These are phyloP conservation scores for Bradypodion pumilum DNA, from an alignment of 2,797 vertebrate genomes.

Conservation along the genomic window DNA sequence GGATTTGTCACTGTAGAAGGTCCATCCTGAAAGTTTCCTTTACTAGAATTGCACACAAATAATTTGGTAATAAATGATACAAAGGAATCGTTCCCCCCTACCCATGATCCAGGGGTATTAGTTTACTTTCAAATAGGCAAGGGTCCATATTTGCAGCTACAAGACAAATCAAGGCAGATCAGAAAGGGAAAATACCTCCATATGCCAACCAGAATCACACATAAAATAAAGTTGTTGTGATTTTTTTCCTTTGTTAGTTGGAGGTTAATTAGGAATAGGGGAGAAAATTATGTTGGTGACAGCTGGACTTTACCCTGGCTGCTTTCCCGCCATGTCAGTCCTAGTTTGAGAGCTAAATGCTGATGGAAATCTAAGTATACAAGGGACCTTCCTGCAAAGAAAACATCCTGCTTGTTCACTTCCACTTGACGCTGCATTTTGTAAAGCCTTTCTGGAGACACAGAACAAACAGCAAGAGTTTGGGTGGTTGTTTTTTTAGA, in stretches of 20 bases:
- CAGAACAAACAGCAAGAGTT: conserved; percentile 48
- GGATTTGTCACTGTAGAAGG: not conserved
- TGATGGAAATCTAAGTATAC: conserved; percentile 61
- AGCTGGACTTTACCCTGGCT: conserved; percentile 40
- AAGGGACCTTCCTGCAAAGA: conserved; percentile 55
- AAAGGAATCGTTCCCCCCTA: not conserved
- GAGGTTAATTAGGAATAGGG: conserved; percentile 16
- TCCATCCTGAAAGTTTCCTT: not conserved
- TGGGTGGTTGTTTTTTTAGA: conserved; percentile 5
- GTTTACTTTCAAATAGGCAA: too few relatives aligned
- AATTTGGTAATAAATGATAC: not conserved
- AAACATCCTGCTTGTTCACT: conserved; percentile 64
- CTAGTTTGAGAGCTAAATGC: conserved; percentile 61
- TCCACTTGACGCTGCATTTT: conserved; percentile 47
- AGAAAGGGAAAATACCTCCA: not conserved
- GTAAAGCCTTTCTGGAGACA: conserved; percentile 47
- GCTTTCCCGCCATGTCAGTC: conserved; percentile 52
- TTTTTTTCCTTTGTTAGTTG: conserved; percentile 22
- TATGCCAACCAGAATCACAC: not conserved
- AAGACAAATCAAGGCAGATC: not conserved
- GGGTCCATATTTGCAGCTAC: not conserved
- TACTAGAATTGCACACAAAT: not conserved
- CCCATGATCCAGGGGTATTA: not conserved
- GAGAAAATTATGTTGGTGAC: conserved; percentile 2
- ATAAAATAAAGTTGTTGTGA: fast-evolving